Percentiles rank a stretch among this genome's conserved stretches.
These are phyloP conservation scores for Nasalis larvatus DNA, from an alignment of 2,113 vertebrate species.

Conservation along the genomic window DNA sequence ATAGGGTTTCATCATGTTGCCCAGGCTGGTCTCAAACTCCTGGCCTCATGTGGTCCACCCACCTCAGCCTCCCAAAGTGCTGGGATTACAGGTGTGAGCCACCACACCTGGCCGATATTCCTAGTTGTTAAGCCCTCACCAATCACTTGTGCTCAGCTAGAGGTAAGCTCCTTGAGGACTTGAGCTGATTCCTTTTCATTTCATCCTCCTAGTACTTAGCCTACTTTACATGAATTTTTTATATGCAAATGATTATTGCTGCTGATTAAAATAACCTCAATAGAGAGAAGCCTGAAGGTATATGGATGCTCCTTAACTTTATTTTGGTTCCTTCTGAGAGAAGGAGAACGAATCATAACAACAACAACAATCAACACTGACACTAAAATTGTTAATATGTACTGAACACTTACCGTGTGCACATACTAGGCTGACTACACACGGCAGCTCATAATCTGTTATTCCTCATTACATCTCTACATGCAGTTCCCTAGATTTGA, in stretches of 20 bases:
- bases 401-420: not conserved
- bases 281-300: not conserved
- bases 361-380: not conserved
- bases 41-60: too few relatives aligned
- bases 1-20: too few relatives aligned
- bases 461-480: not conserved
- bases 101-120: not conserved
- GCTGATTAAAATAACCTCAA: not conserved
- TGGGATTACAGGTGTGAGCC: too few relatives aligned
- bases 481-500: not conserved
- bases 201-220: not conserved
- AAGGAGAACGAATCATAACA: not conserved
- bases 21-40: too few relatives aligned
- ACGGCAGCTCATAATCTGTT: not conserved
- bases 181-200: not conserved
- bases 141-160: too few relatives aligned
- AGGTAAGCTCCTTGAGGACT: not conserved
- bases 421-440: not conserved
- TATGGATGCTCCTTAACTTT: not conserved
- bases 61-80: too few relatives aligned
- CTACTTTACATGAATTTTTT: not conserved
- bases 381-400: not conserved
- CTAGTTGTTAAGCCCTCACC: accelerated
- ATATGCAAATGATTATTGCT: not conserved
- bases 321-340: not conserved